A percentile compares a stretch with the other conserved stretches of the same genome.
These are phyloP conservation scores for Diglossa brunneiventris DNA, from an alignment of 2,113 vertebrate species.

Conservation along the genomic window DNA sequence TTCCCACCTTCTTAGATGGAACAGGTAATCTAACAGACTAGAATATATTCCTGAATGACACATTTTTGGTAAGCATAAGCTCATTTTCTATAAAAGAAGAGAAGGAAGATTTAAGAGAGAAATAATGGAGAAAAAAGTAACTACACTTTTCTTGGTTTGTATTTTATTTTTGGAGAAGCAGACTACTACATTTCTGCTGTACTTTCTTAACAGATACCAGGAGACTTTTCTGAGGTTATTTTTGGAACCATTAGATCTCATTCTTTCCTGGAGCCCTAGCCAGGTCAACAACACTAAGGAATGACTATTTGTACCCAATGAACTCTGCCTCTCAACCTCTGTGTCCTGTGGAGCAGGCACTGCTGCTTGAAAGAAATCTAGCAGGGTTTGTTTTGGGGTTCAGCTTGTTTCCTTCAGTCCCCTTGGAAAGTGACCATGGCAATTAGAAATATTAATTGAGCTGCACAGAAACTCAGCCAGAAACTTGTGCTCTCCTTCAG, in stretches of 20 bases:
- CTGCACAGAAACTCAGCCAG: not conserved
- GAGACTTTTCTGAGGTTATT: constrained; percentile 55
- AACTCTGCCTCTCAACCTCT: constrained; percentile 20
- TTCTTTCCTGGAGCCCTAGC: constrained; percentile 37
- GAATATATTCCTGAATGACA: not conserved
- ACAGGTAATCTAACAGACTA: not conserved
- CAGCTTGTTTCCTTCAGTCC: not conserved
- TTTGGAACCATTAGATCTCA: constrained; percentile 48
- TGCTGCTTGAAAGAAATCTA: not conserved
- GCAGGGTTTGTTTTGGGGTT: not conserved
- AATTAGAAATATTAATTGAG: constrained; percentile 28
- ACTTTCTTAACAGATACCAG: constrained; percentile 43
- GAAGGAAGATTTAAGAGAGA: not conserved
- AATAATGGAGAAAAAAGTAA: not conserved
- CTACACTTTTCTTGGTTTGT: not conserved
- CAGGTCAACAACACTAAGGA: constrained; percentile 33
- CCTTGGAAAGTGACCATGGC: not conserved
- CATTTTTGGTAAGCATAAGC: not conserved
- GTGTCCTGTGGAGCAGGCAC: not conserved
- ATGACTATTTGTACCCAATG: not conserved
- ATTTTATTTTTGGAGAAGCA: not conserved
- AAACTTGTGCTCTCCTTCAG: not conserved
- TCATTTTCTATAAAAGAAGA: not conserved
- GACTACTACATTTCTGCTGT: constrained; percentile 17
- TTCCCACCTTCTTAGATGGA: not conserved